Base-by-base conservation (phyloP, 2,888 invertebrate genomes). In the Nephrotoma appendiculata region DNA sequence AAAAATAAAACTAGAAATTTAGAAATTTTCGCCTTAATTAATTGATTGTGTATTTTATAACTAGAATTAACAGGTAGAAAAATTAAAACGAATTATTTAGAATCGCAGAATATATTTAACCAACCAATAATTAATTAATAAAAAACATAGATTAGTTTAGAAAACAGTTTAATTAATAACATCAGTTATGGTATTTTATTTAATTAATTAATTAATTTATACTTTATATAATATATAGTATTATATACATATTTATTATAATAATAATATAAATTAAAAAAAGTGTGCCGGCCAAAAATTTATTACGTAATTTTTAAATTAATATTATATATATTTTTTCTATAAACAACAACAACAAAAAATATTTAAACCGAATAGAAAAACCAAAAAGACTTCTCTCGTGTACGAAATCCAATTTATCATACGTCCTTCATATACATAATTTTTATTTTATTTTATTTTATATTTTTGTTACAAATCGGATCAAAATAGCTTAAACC, bases 251-350 rank as follows among this genome's bases (percentile, higher is more conserved):
- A 57, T 57, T 57, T 57, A 15, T 57, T 57, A 57, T 15, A 57
- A 57, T 57, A 57, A 57, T 57, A 57, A 57, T 57, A 57, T 83
- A 83, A 83, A 87, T 86, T 87, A 86, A 87, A 87, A 87, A 87
- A 86, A 87, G 87, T 87, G 87, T 86, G 87, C 87, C 87, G 87
- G 87, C 87, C 87, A 86, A 85, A 85, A 71, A 42, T 44, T 85
- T 83, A 83, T 83, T 85, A 85, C 85, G 42, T 42, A 85, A 57
- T 83, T 83, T 41, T 83, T 83, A 83, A 85, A 85, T 85, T 42
- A 85, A 42, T 85, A 42, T 42, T 85, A 42, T 85, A 85, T 42
- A 42, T 85, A 85, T 85, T 42, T 71, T 71, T 85, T 83, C 41
- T 83, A 83, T 83, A 12, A 83, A 83, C 31, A 31, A 48, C 31